phyloP scores from a whole-genome alignment of 1,140 invertebrate species.

The Drosophila sturtevanti region DNA sequence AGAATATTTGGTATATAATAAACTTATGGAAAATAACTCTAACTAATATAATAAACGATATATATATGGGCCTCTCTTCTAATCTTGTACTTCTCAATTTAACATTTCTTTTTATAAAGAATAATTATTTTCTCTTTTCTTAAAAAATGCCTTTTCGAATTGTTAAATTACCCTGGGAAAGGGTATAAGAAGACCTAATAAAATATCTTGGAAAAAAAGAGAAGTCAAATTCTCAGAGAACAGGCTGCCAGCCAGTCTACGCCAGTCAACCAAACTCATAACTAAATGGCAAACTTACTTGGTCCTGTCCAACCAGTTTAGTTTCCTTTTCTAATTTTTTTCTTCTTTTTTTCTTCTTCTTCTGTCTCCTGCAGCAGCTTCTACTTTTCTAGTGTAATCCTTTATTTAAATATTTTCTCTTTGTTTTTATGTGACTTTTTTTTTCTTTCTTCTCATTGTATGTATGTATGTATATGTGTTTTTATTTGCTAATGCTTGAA shows the following conservation, averaged over 20 bases:
- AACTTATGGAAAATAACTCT: too few relatives aligned
- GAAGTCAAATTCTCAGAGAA: conserved; percentile 24
- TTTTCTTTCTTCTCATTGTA: conserved; percentile 16
- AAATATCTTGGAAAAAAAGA: conserved; percentile 28
- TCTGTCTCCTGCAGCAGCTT: conserved; percentile 29
- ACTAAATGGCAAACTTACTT: conserved; percentile 45
- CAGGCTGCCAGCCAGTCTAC: conserved; percentile 78
- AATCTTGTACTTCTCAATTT: too few relatives aligned
- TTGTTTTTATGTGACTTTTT: conserved; percentile 19
- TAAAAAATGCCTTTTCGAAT: too few relatives aligned
- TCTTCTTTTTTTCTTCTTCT: conserved; percentile 52
- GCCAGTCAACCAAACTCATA: conserved; percentile 52
- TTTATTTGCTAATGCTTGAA: conserved; percentile 63
- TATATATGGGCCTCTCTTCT: too few relatives aligned
- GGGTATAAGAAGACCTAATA: conserved; percentile 32
- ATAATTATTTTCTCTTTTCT: too few relatives aligned
- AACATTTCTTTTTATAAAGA: too few relatives aligned
- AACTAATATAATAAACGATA: too few relatives aligned
- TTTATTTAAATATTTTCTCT: conserved; percentile 75
- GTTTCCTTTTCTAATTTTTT: conserved; percentile 21
- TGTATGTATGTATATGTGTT: conserved; percentile 8
- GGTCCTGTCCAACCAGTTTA: conserved; percentile 12
- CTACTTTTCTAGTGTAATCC: conserved; percentile 61
- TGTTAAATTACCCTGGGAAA: background rate
- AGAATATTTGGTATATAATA: too few relatives aligned